These are phyloP conservation scores for Prinia subflava DNA, from an alignment of 2,113 vertebrate species.

Conservation along the genomic window DNA sequence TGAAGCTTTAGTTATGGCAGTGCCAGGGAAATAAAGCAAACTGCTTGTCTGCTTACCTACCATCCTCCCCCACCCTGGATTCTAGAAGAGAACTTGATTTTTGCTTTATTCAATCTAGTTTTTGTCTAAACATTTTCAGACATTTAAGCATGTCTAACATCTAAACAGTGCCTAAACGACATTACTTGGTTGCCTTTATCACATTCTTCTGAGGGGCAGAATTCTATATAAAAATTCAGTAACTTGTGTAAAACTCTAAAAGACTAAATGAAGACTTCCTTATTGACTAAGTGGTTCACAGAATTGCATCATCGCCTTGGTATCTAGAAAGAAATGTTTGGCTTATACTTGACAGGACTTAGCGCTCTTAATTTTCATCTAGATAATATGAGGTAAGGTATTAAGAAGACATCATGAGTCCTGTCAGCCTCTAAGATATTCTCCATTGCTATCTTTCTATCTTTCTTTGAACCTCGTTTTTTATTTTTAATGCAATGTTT, in stretches of 20 bases:
- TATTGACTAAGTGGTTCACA: not conserved
- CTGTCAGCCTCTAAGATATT: not conserved
- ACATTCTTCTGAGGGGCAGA: not conserved
- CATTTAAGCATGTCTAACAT: not conserved
- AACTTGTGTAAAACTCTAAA: not conserved
- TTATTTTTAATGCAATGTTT: not conserved
- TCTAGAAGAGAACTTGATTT: not conserved
- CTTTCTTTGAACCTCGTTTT: not conserved
- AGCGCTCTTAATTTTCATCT: not conserved
- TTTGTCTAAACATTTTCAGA: not conserved
- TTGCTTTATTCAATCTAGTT: not conserved
- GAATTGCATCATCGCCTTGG: not conserved
- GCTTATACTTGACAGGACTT: not conserved
- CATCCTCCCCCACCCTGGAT: not conserved
- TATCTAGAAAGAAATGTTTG: not conserved
- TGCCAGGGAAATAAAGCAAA: not conserved
- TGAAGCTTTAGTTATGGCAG: not conserved
- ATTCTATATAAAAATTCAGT: not conserved
- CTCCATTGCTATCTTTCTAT: not conserved
- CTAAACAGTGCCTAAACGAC: fast-evolving
- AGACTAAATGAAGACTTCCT: not conserved
- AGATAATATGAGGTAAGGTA: not conserved
- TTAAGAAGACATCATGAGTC: not conserved
- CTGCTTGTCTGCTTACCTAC: fast-evolving
- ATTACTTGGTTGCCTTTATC: not conserved